Percentiles rank a stretch among this genome's conserved stretches.
Conservation (phyloP, 1,140 invertebrate genomes). For the Cotesia typhae region DNA sequence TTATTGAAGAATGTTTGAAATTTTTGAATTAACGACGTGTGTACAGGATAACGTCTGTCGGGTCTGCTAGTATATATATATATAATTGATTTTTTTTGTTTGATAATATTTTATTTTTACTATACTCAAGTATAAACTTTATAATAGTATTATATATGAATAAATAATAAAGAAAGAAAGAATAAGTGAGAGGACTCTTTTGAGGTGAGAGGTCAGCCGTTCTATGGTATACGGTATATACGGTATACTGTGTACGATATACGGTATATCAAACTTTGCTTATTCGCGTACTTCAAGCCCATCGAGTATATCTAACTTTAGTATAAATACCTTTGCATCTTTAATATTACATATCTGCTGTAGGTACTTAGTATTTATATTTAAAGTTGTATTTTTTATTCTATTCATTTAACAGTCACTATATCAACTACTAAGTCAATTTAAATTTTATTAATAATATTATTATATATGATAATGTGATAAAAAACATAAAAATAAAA, state of each 20-base stretch:
- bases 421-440: no score
- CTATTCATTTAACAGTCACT: neutral
- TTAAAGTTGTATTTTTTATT: conserved; percentile 7
- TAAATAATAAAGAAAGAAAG: conserved; percentile 18
- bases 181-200: conserved; percentile 44
- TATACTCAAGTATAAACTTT: conserved; percentile 27
- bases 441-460: no score
- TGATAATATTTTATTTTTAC: no score
- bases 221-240: conserved; percentile 35
- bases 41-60: no score
- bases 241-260: no score
- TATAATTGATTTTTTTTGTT: no score
- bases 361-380: neutral
- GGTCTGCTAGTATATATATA: no score
- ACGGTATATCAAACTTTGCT: conserved; percentile 47
- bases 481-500: neutral
- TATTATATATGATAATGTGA: neutral
- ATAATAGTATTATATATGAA: neutral
- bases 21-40: no score
- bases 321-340: neutral
- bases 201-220: conserved; percentile 57
- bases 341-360: neutral
- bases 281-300: conserved; percentile 51
- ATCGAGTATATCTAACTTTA: conserved; percentile 45
- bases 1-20: no score